A percentile compares a stretch with the other conserved stretches of the same genome.
Conservation (phyloP, 2,113 vertebrate genomes). For the Cyrtonyx montezumae region DNA sequence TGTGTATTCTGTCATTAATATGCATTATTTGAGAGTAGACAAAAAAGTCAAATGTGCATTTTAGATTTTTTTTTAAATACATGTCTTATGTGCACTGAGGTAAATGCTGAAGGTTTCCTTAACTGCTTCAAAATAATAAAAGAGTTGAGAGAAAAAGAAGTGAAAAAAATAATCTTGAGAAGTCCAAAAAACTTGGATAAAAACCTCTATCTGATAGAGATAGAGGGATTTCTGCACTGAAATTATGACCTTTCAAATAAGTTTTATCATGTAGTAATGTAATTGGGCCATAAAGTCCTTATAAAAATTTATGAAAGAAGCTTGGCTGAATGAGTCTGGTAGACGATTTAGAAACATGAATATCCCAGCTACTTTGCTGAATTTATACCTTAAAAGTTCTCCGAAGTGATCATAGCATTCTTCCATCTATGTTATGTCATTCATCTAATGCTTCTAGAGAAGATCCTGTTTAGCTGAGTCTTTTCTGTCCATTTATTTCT, state of each 20-base stretch:
- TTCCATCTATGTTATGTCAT: background rate
- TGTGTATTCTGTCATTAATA: background rate
- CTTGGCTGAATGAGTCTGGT: background rate
- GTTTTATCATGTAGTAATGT: background rate
- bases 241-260: conserved; percentile 16
- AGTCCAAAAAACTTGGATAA: background rate
- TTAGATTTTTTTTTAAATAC: background rate
- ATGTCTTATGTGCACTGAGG: background rate
- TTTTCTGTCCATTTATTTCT: background rate
- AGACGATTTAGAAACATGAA: background rate
- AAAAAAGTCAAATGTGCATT: background rate
- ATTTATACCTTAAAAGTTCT: background rate
- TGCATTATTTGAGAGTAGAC: background rate
- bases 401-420: background rate
- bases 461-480: background rate
- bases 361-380: background rate
- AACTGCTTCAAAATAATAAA: background rate
- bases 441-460: background rate
- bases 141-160: background rate
- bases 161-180: background rate
- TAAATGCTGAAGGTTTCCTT: background rate
- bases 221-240: too few relatives aligned
- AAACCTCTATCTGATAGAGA: background rate
- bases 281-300: background rate
- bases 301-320: conserved; percentile 10